These are phyloP conservation scores for Hypercompe scribonia DNA, from an alignment of 2,888 invertebrate genomes.

Conservation along the genomic window DNA sequence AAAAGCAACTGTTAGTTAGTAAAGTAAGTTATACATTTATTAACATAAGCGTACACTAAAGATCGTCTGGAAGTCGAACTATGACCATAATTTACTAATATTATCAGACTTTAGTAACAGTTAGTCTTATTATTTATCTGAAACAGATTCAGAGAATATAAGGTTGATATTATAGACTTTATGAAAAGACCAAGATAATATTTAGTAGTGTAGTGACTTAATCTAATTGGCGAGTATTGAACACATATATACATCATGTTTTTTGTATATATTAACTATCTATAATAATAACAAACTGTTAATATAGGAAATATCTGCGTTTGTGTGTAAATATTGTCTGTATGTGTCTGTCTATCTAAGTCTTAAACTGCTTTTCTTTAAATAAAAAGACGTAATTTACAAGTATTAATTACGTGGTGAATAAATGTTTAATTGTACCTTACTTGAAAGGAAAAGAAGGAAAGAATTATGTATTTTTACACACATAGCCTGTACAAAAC, in stretches of 20 bases:
- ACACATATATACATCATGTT: not conserved
- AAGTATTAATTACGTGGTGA: not conserved
- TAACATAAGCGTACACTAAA: not conserved
- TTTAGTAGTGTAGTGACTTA: not conserved
- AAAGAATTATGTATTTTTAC: not conserved
- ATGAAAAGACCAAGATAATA: not conserved
- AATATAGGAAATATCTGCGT: not conserved
- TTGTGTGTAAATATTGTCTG: not conserved
- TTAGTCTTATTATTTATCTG: too few relatives aligned
- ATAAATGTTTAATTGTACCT: not conserved
- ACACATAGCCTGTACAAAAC: conserved; percentile 31
- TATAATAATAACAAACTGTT: too few relatives aligned
- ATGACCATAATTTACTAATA: not conserved
- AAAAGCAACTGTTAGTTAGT: not conserved
- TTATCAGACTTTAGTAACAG: not conserved
- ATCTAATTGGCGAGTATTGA: not conserved
- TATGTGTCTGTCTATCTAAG: not conserved
- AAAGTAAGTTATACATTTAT: not conserved
- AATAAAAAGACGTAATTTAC: not conserved
- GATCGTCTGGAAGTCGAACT: not conserved
- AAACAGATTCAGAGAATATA: too few relatives aligned
- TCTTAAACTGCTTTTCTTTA: not conserved
- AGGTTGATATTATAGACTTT: not conserved
- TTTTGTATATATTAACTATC: not conserved
- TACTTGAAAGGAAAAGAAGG: not conserved